These are phyloP conservation scores for Cheilosia vernalis DNA, from an alignment of 2,888 invertebrate species.

Conservation along the genomic window DNA sequence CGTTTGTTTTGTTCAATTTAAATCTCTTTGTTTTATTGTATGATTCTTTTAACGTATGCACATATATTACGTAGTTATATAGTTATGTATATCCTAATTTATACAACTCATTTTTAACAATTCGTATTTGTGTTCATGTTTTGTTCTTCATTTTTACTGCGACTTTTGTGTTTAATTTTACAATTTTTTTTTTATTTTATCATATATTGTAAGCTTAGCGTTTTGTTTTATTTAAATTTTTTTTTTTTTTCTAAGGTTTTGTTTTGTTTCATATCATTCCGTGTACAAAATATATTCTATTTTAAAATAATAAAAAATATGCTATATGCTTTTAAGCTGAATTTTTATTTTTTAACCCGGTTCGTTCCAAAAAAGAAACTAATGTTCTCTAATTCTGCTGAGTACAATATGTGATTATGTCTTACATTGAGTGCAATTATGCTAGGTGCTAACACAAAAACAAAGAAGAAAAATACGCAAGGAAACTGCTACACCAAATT, in stretches of 20 bases:
- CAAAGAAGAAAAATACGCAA: background rate
- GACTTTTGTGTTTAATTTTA: slow-evolving; percentile 36
- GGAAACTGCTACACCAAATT: too few relatives aligned
- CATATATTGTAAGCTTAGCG: slow-evolving; percentile 28
- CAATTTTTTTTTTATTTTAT: slow-evolving; percentile 12
- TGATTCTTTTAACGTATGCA: slow-evolving; percentile 59
- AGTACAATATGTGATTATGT: background rate
- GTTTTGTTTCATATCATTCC: background rate
- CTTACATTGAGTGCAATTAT: slow-evolving; percentile 27
- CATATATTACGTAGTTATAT: slow-evolving; percentile 24
- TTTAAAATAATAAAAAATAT: slow-evolving; percentile 28
- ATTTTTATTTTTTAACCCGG: slow-evolving; percentile 11
- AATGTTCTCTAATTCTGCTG: background rate
- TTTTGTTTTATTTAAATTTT: background rate
- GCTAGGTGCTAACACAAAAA: background rate
- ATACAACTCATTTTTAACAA: slow-evolving; percentile 67
- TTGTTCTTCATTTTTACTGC: slow-evolving; percentile 44
- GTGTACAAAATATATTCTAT: slow-evolving; percentile 44
- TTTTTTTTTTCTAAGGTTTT: slow-evolving; percentile 7
- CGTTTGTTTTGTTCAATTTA: slow-evolving; percentile 47
- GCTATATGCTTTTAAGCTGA: slow-evolving; percentile 5
- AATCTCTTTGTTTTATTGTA: slow-evolving; percentile 65
- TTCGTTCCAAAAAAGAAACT: background rate
- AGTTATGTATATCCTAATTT: slow-evolving; percentile 62
- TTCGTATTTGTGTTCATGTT: slow-evolving; percentile 58